These are phyloP conservation scores for Sceliomorpha sp. DNA, from an alignment of 2,888 invertebrate species.

Conservation along the genomic window DNA sequence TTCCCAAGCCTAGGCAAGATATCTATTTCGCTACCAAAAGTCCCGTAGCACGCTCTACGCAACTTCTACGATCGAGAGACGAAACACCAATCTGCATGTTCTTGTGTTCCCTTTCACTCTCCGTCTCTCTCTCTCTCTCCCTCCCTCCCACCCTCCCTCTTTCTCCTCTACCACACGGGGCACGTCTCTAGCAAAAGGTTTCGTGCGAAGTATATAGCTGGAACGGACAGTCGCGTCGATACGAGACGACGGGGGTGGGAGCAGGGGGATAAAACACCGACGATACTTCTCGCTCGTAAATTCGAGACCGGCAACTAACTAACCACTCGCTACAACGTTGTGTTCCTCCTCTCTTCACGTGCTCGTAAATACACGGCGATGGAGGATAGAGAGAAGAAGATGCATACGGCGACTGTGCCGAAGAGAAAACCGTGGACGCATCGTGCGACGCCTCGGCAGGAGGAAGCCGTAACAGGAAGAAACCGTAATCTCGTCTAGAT, in stretches of 20 bases:
- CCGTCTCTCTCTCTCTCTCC: conserved; percentile 23
- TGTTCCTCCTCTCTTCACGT: conserved; percentile 43
- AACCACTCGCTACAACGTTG: conserved; percentile 39
- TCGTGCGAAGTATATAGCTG: conserved; percentile 27
- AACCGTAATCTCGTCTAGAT: conserved; percentile 30
- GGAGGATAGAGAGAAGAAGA: conserved; percentile 15
- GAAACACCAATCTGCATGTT: conserved; percentile 37
- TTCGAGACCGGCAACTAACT: conserved; percentile 47
- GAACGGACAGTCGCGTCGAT: conserved; percentile 24
- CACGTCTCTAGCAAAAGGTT: conserved; percentile 16
- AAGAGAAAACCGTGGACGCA: conserved; percentile 22
- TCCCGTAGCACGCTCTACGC: conserved; percentile 29
- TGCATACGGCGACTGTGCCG: conserved; percentile 21
- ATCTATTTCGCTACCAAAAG: conserved; percentile 55
- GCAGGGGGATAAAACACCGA: conserved; percentile 39
- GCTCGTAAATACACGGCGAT: conserved; percentile 47
- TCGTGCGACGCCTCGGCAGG: conserved; percentile 36
- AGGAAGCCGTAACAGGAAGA: conserved; percentile 36
- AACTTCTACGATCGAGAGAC: conserved; percentile 21
- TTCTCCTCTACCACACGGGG: conserved; percentile 19
- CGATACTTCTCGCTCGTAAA: conserved; percentile 52
- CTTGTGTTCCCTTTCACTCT: conserved; percentile 6
- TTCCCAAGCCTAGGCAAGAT: conserved; percentile 39
- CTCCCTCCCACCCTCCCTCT: conserved; percentile 10
- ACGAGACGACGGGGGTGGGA: conserved; percentile 38